Evolutionary conservation across 2,797 vertebrate species (phyloP).

Genomic region (Poeciliopsis turneri): DNA sequence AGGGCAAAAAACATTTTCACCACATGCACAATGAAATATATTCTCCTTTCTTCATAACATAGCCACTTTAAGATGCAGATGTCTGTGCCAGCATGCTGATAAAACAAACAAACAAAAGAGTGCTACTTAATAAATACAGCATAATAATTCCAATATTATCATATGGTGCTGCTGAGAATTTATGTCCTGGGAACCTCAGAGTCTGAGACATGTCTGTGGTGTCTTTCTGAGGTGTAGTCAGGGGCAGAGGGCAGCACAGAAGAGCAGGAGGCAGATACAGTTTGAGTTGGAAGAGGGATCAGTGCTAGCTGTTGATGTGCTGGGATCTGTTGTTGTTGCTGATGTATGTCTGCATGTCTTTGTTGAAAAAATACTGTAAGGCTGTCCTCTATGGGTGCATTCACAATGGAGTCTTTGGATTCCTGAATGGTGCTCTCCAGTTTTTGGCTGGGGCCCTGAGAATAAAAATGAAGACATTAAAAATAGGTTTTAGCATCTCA

Average conservation of each 20-base stretch:
- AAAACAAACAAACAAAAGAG: slow-evolving; percentile 57
- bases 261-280: slow-evolving; percentile 84
- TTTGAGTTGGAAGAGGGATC: slow-evolving; percentile 84
- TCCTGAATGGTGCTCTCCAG: slow-evolving; percentile 85
- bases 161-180: slow-evolving; percentile 42
- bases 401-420: slow-evolving; percentile 89
- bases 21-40: slow-evolving; percentile 59
- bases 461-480: slow-evolving; percentile 36
- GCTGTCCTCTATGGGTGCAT: slow-evolving; percentile 86
- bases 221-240: slow-evolving; percentile 78
- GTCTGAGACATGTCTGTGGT: slow-evolving; percentile 90
- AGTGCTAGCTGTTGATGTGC: slow-evolving; percentile 81
- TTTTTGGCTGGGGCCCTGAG: slow-evolving; percentile 85
- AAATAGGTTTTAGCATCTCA: slow-evolving; percentile 1
- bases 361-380: slow-evolving; percentile 84
- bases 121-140: slow-evolving; percentile 64
- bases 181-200: slow-evolving; percentile 89
- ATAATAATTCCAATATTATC: slow-evolving; percentile 53
- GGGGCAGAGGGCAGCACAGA: slow-evolving; percentile 76
- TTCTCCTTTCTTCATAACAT: slow-evolving; percentile 52
- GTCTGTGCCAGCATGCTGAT: slow-evolving; percentile 72
- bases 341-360: slow-evolving; percentile 62
- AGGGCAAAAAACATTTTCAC: slow-evolving; percentile 44
- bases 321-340: slow-evolving; percentile 60
- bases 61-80: slow-evolving; percentile 64